Conservation (phyloP, 2,888 invertebrate genomes). For the Parthenolecanium corni region DNA sequence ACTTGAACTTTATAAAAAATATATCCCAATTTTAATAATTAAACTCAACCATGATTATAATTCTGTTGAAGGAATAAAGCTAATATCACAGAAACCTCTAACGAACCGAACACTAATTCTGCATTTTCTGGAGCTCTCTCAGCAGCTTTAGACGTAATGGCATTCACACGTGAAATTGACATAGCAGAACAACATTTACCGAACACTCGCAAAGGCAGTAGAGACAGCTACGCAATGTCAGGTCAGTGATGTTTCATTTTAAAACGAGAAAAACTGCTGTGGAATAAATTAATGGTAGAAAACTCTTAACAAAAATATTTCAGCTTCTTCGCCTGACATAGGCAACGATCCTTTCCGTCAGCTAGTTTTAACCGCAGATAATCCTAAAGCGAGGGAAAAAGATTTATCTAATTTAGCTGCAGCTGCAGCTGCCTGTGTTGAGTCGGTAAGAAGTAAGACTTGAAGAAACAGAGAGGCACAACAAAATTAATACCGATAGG, state of each 20-base stretch:
- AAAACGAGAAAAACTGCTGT: background rate
- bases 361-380: slow-evolving; percentile 36
- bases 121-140: slow-evolving; percentile 48
- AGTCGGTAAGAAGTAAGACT: background rate
- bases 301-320: background rate
- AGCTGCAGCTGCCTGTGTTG: slow-evolving; percentile 33
- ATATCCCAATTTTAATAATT: too few species aligned
- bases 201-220: slow-evolving; percentile 2
- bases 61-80: background rate
- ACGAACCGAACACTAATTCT: slow-evolving; percentile 11
- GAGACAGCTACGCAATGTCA: slow-evolving; percentile 4
- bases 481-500: background rate
- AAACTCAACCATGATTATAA: background rate
- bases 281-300: background rate
- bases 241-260: background rate
- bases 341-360: slow-evolving; percentile 36
- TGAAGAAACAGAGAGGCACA: too few species aligned
- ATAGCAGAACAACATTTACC: slow-evolving; percentile 36
- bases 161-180: slow-evolving; percentile 65
- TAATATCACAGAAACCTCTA: background rate
- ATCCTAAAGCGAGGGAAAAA: slow-evolving; percentile 35
- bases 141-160: slow-evolving; percentile 70
- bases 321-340: slow-evolving; percentile 17
- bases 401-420: slow-evolving; percentile 34
- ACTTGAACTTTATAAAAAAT: too few species aligned